phyloP scores from a whole-genome alignment of 2,888 invertebrate species.

The Ophioninae sp. region DNA sequence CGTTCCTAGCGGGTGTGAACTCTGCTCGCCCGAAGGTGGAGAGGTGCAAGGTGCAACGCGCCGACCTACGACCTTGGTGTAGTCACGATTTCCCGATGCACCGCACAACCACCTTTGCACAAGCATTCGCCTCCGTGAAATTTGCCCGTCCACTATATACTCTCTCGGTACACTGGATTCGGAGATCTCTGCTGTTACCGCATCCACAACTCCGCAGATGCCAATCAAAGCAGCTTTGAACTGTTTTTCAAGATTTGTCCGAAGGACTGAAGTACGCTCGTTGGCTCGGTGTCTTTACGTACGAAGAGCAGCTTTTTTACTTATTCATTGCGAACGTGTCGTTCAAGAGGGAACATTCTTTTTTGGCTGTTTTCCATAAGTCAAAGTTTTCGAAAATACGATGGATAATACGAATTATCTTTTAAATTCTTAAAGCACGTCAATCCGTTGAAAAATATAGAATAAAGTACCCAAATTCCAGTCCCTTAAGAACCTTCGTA shows the following conservation, averaged over 20 bases:
- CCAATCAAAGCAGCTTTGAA: neutral
- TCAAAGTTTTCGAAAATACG: too few relatives aligned
- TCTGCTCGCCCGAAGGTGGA: constrained; percentile 65
- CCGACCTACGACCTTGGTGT: constrained; percentile 77
- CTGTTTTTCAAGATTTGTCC: neutral
- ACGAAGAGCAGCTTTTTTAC: neutral
- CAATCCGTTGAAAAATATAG: too few relatives aligned
- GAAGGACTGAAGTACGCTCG: neutral
- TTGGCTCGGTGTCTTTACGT: too few relatives aligned
- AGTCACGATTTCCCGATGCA: constrained; percentile 73
- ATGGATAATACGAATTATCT: too few relatives aligned
- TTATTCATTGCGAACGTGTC: neutral
- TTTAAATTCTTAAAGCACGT: too few relatives aligned
- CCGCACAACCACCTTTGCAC: constrained; percentile 45
- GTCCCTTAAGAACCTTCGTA: too few relatives aligned
- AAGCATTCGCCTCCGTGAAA: constrained; percentile 26
- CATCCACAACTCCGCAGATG: constrained; percentile 3
- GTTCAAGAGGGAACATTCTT: neutral
- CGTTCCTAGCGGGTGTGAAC: constrained; percentile 67
- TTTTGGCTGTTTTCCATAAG: too few relatives aligned
- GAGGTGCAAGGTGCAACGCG: constrained; percentile 77
- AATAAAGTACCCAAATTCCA: too few relatives aligned
- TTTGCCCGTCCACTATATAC: constrained; percentile 1
- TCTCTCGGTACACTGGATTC: constrained; percentile 24
- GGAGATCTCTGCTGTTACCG: constrained; percentile 11